Evolutionary conservation across 2,797 vertebrate species (phyloP), one percentile per base, ranked within the genome.

Genomic region (Thripadectes ignobilis): DNA sequence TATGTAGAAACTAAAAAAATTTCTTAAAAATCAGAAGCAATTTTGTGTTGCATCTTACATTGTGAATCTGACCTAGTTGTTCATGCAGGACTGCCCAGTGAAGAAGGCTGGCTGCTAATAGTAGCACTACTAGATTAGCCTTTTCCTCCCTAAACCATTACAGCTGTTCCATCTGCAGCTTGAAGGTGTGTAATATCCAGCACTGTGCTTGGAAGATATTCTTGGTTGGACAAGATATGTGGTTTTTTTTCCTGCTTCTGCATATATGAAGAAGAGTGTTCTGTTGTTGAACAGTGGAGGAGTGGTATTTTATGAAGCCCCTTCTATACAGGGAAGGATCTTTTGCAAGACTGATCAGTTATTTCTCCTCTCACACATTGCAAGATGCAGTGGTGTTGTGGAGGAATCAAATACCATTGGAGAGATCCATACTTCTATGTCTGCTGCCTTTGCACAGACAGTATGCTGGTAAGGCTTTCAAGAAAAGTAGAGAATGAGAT

Each of bases 401-500:
- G 29, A 62, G n/a, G 30, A 81, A 51, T 36, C 22, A 55, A 63
- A 41, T 16, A 13, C 4, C 1, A 0, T 17, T 66, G 39, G 17
- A 57, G 72, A 63, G 55, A 43, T 66, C 12, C 5, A 4, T 19
- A 23, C 14, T 17, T 90, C 57, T 2, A 0, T 63, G 46, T 54
- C 41, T 58, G 43, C 48, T 83, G 69, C 71, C 63, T 71, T 54
- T 75, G 63, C 30, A 29, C 7, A 21, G 52, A 8, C 19, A n/a
- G 3, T 39, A 4, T 41, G 36, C 46, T 92, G 58, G 22, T 32
- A 49, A 76, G 55, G 43, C 26, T 72, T 84, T 23, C 20, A 24
- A 0, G 1, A 4, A 16, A 45, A 59, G 2, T 1, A 26, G 9
- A 2, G 5, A 46, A 43, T 22, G 55, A 68, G 24, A 14, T 30